phyloP scores from a whole-genome alignment of 2,797 vertebrate species.

The Notoglanidium macrostoma region DNA sequence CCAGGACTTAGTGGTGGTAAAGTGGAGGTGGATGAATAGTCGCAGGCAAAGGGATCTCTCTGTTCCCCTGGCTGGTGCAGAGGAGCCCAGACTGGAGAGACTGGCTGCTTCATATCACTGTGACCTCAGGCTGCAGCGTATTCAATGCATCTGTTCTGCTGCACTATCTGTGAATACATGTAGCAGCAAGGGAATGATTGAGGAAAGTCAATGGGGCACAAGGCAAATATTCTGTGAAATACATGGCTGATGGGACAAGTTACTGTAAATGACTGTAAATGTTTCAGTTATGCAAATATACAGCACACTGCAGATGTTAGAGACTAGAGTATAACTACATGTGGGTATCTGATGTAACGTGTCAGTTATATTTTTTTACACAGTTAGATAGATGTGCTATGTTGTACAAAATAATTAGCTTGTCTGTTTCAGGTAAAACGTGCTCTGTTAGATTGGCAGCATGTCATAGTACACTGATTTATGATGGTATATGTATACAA shows the following conservation, averaged over 20 bases:
- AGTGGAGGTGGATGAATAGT: constrained; percentile 47
- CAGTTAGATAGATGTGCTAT: not conserved
- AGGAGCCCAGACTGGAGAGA: constrained; percentile 38
- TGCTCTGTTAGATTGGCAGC: constrained; percentile 51
- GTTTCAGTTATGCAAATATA: constrained; percentile 34
- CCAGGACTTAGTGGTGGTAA: constrained; percentile 42
- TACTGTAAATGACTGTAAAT: constrained; percentile 36
- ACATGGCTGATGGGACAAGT: constrained; percentile 16
- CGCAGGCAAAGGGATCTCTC: constrained; percentile 46
- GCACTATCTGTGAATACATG: constrained; percentile 46
- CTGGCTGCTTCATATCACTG: constrained; percentile 53
- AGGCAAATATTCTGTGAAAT: constrained; percentile 35
- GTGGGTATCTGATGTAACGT: not conserved
- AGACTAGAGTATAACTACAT: not conserved
- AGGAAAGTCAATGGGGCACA: constrained; percentile 42
- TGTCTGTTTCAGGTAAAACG: not conserved
- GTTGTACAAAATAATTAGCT: not conserved
- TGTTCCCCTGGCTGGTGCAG: constrained; percentile 41
- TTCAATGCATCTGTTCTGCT: constrained; percentile 59
- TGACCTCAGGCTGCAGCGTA: constrained; percentile 53
- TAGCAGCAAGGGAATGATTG: constrained; percentile 41
- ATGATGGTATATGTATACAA: constrained; percentile 36
- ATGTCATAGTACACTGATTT: constrained; percentile 50
- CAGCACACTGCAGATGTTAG: not conserved
- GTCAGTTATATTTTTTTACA: not conserved